Evolutionary conservation across 2,113 vertebrate species (phyloP).

Genomic region (Mustela nigripes): DNA sequence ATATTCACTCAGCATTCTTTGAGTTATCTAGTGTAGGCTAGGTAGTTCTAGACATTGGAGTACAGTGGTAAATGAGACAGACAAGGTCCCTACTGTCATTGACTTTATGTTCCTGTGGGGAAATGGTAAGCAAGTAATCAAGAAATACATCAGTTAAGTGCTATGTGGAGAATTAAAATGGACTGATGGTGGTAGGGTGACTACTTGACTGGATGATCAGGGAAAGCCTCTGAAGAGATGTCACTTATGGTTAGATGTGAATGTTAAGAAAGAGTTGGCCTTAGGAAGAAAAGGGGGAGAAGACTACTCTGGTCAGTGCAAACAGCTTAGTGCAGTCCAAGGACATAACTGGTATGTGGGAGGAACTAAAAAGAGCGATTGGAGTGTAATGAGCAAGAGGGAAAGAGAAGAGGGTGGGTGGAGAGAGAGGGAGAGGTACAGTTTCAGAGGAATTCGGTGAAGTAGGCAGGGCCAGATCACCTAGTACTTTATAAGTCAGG

Average conservation of each 20-base stretch:
- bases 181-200: neutral
- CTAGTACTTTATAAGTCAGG: neutral
- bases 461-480: neutral
- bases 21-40: neutral
- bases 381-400: neutral
- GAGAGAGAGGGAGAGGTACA: neutral
- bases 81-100: neutral
- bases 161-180: constrained; percentile 43
- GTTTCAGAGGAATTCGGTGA: neutral
- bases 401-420: neutral
- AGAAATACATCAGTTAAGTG: neutral
- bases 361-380: neutral
- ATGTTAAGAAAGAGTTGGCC: constrained; percentile 7
- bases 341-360: neutral
- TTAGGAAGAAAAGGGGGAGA: constrained; percentile 28
- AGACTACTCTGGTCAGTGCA: neutral
- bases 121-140: constrained; percentile 15
- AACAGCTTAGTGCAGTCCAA: neutral
- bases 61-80: neutral
- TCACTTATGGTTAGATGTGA: neutral
- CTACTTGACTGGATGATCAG: neutral
- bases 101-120: neutral
- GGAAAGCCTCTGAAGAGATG: constrained; percentile 18
- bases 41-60: neutral
- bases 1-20: neutral